These are phyloP conservation scores for Nemoura dubitans DNA, from an alignment of 2,888 invertebrate genomes.

Conservation along the genomic window DNA sequence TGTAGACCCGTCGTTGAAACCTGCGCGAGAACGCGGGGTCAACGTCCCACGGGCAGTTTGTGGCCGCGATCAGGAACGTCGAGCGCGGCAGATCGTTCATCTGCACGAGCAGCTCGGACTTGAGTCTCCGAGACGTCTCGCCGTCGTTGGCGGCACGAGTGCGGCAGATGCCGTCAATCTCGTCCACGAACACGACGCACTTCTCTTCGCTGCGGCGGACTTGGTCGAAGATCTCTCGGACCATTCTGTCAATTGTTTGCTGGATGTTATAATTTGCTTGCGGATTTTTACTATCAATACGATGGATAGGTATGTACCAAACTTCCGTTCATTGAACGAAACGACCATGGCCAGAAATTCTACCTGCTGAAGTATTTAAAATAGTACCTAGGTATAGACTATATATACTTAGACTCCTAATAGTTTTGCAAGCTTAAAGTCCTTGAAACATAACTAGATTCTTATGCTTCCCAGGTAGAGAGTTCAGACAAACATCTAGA, in stretches of 20 bases:
- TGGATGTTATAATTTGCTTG: background rate
- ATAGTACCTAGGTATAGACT: no score
- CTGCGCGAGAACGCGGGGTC: slow-evolving; percentile 67
- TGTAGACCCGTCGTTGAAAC: slow-evolving; percentile 66
- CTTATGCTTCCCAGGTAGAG: no score
- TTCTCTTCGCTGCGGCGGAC: slow-evolving; percentile 57
- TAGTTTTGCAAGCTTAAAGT: no score
- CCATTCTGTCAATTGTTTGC: slow-evolving; percentile 53
- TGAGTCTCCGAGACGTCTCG: slow-evolving; percentile 64
- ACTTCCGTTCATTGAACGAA: no score
- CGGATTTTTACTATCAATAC: slow-evolving; percentile 13
- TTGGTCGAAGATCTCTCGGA: slow-evolving; percentile 59
- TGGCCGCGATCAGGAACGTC: slow-evolving; percentile 64
- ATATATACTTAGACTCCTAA: no score
- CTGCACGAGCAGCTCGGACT: slow-evolving; percentile 67
- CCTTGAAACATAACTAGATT: no score
- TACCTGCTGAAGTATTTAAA: no score
- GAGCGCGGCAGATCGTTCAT: slow-evolving; percentile 58
- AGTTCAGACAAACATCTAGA: no score
- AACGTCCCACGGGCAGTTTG: slow-evolving; percentile 71
- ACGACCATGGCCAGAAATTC: no score
- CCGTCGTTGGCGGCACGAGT: slow-evolving; percentile 62
- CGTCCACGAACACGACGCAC: slow-evolving; percentile 67
- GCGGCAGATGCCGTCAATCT: slow-evolving; percentile 68
- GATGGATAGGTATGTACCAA: no score